Percentiles rank a stretch among this genome's conserved stretches.
Conservation (phyloP, 2,888 invertebrate genomes). For the Harmothoe impar region DNA sequence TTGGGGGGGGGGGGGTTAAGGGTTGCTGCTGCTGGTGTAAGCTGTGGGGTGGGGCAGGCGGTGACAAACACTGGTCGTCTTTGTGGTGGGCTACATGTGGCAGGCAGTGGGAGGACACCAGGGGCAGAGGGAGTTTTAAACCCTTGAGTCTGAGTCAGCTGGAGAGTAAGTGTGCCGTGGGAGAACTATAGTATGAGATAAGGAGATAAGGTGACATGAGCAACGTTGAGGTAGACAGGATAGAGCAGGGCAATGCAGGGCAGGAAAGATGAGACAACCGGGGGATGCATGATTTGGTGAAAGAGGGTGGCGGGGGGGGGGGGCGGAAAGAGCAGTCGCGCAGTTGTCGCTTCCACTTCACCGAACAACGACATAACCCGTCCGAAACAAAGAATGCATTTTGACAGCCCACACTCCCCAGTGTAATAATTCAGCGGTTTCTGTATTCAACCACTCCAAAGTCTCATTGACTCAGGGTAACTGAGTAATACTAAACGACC, state of each 20-base stretch:
- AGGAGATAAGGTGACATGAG: background rate
- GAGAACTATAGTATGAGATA: too few species aligned
- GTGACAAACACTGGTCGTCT: background rate
- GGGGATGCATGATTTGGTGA: background rate
- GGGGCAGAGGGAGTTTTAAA: background rate
- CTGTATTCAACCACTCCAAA: too few species aligned
- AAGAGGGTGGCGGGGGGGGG: background rate
- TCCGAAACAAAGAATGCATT: constrained; percentile 22
- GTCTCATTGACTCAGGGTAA: too few species aligned
- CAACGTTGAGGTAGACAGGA: background rate
- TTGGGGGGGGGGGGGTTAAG: background rate
- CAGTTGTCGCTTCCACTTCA: background rate
- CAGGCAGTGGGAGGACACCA: background rate
- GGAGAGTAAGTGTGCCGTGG: too few species aligned
- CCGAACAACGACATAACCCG: background rate
- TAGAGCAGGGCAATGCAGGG: background rate
- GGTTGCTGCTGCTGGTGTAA: background rate
- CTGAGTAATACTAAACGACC: too few species aligned
- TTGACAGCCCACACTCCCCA: background rate
- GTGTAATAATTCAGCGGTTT: background rate
- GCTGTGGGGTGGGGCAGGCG: background rate
- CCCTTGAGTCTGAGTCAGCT: too few species aligned
- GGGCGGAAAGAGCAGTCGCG: background rate
- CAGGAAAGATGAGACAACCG: background rate
- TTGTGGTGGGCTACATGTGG: background rate